These are phyloP conservation scores for Balaenoptera acutorostrata DNA, from an alignment of 2,113 vertebrate genomes.

Conservation along the genomic window DNA sequence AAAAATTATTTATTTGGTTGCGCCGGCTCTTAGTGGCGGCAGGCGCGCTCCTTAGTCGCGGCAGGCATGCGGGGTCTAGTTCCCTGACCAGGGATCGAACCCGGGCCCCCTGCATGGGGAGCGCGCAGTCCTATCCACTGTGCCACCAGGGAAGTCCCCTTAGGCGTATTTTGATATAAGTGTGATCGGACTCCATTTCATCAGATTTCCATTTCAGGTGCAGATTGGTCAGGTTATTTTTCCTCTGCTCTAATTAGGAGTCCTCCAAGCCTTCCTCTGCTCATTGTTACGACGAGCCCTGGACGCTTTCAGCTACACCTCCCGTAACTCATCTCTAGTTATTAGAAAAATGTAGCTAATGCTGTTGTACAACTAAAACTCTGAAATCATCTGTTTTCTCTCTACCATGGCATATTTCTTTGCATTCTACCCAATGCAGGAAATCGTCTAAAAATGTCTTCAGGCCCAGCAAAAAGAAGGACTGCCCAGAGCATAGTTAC, in stretches of 20 bases:
- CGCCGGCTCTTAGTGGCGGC: too few relatives aligned
- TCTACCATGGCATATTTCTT: background rate
- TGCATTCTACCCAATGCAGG: background rate
- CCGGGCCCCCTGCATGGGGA: too few relatives aligned
- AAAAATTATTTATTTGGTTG: too few relatives aligned
- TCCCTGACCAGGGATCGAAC: too few relatives aligned
- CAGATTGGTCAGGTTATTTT: background rate
- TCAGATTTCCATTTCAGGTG: background rate
- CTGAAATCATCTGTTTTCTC: background rate
- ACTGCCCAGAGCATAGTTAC: background rate
- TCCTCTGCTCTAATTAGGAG: background rate
- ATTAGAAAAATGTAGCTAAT: background rate
- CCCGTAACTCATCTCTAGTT: fast-evolving
- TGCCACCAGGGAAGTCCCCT: too few relatives aligned
- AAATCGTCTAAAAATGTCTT: background rate
- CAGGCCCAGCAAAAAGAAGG: background rate
- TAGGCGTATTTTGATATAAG: background rate
- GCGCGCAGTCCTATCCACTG: too few relatives aligned
- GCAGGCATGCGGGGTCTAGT: too few relatives aligned
- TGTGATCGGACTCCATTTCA: too few relatives aligned
- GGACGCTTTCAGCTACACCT: background rate
- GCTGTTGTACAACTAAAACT: background rate
- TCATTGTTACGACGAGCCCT: background rate
- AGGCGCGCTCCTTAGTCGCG: too few relatives aligned
- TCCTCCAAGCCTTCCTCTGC: background rate